Conservation (phyloP, 2,113 vertebrate genomes). For the Tretioscincus oriximinensis region DNA sequence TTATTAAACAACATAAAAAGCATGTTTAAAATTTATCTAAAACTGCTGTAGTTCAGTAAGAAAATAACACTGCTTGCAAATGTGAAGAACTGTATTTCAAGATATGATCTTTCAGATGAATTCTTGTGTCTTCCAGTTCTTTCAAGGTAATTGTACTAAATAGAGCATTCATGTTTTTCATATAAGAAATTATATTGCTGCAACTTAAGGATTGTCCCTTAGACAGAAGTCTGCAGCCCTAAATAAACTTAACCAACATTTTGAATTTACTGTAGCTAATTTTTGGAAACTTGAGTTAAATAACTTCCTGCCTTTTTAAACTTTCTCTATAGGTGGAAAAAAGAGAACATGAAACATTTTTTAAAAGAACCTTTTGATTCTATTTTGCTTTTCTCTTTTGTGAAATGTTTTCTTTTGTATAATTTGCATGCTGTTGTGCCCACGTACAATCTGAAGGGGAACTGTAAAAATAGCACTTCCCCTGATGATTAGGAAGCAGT, state of each 20-base stretch:
- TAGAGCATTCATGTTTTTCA: background rate
- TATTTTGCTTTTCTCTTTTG: slow-evolving; percentile 10
- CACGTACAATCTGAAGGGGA: background rate
- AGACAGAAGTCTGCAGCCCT: background rate
- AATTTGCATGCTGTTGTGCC: background rate
- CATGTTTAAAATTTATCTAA: no score
- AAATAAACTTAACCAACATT: background rate
- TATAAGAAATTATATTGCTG: background rate
- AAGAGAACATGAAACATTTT: slow-evolving; percentile 3
- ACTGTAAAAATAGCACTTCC: background rate
- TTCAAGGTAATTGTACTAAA: background rate
- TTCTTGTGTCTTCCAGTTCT: background rate
- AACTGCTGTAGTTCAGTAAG: no score
- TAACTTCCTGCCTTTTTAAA: background rate
- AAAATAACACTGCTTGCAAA: background rate
- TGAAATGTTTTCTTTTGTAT: slow-evolving; percentile 8
- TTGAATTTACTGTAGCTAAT: background rate
- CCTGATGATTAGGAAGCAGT: slow-evolving; percentile 8
- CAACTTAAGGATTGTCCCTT: background rate
- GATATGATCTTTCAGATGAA: background rate
- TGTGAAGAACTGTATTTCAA: background rate
- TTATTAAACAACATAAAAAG: no score
- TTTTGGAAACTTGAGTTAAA: background rate
- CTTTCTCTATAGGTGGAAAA: background rate
- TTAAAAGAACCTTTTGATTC: background rate